phyloP scores from a whole-genome alignment of 2,888 invertebrate species.

The Ditula angustiorana region DNA sequence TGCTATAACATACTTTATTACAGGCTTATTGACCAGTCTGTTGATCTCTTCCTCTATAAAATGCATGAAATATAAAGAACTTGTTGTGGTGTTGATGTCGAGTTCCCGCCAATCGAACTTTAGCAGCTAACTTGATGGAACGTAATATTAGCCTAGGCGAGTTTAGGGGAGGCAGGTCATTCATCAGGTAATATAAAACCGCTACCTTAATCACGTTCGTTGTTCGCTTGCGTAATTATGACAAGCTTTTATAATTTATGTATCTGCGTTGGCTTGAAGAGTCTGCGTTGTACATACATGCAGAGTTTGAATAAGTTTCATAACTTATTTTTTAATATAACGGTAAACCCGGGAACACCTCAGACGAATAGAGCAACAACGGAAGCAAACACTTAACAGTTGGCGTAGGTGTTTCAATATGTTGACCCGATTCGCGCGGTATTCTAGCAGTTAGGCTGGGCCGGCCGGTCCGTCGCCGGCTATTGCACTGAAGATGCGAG shows the following conservation, averaged over 20 bases:
- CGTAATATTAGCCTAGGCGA: neutral
- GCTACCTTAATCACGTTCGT: neutral
- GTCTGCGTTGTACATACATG: too few species aligned
- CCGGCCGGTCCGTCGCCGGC: conserved; percentile 43
- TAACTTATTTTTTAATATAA: neutral
- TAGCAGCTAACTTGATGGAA: neutral
- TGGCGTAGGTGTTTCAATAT: conserved; percentile 48
- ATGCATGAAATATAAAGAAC: neutral
- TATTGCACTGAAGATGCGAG: conserved; percentile 36
- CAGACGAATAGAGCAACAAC: conserved; percentile 44
- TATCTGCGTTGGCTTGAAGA: too few species aligned
- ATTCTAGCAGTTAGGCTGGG: too few species aligned
- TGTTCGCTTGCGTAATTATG: too few species aligned
- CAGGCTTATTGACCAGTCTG: neutral
- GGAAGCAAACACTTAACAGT: conserved; percentile 46
- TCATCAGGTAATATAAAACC: neutral
- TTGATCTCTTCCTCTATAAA: neutral
- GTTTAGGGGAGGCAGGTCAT: neutral
- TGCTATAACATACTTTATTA: neutral
- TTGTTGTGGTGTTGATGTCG: neutral
- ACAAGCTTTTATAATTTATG: too few species aligned
- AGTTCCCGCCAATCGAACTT: neutral
- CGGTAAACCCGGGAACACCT: conserved; percentile 4
- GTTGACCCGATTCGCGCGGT: conserved; percentile 56
- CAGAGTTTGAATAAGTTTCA: too few species aligned